Conservation (phyloP, 2,797 vertebrate species). For the Gadopsis bispinosus region DNA sequence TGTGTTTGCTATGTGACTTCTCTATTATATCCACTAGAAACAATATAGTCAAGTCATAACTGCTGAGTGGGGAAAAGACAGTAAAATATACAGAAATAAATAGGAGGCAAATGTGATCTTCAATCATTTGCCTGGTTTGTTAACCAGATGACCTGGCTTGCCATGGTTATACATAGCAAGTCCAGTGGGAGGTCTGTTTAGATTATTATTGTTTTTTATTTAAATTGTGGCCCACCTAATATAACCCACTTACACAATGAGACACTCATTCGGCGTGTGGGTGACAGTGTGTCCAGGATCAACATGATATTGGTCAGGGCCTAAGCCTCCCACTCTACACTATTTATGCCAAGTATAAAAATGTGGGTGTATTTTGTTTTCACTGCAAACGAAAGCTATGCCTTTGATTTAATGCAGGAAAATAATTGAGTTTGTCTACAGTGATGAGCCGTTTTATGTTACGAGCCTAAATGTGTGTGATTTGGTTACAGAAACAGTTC, state of each 20-base stretch:
- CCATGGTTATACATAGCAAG: not conserved
- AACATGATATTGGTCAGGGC: not conserved
- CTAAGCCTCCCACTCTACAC: conserved; percentile 18
- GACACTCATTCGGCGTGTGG: not conserved
- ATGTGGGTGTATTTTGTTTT: conserved; percentile 1
- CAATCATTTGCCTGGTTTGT: not conserved
- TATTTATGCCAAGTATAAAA: not conserved
- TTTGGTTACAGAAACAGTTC: no score
- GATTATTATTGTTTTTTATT: not conserved
- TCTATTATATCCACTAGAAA: not conserved
- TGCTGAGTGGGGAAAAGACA: not conserved
- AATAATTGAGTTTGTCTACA: not conserved
- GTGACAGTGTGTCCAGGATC: conserved; percentile 7
- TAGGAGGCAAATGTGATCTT: not conserved
- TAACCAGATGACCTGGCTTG: conserved; percentile 12
- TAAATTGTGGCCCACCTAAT: not conserved
- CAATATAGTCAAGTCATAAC: not conserved
- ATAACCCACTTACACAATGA: conserved; percentile 3
- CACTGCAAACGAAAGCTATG: not conserved
- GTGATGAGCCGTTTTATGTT: not conserved
- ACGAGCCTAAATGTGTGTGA: no score
- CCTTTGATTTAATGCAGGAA: not conserved
- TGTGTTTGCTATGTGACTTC: not conserved
- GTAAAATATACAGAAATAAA: not conserved
- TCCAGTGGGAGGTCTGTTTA: conserved; percentile 19